A percentile compares a stretch with the other conserved stretches of the same genome.
phyloP scores from a whole-genome alignment of 92 coral and sea anemone species.

The Isaurus tuberculatus region DNA sequence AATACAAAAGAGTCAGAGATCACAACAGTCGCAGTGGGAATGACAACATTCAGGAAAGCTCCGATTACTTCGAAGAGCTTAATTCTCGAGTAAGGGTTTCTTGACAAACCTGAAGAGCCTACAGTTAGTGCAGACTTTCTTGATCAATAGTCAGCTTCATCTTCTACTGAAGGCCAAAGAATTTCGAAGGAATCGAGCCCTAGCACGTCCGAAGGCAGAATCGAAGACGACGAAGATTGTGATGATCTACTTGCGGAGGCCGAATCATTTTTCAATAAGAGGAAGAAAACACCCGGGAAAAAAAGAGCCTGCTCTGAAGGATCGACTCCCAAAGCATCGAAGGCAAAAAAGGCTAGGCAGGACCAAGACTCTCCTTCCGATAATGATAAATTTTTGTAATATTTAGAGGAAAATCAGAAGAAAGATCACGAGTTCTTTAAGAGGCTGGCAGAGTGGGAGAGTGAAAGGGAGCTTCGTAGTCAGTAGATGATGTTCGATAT shows the following conservation, averaged over 20 bases:
- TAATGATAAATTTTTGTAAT: constrained; percentile 4
- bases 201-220: constrained; percentile 23
- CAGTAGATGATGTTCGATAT: constrained; percentile 52
- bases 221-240: not conserved
- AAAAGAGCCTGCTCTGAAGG: constrained; percentile 12
- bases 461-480: constrained; percentile 58
- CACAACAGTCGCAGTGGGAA: constrained; percentile 52
- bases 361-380: constrained; percentile 23
- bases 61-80: constrained; percentile 59
- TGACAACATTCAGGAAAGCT: constrained; percentile 57
- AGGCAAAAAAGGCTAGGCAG: constrained; percentile 11
- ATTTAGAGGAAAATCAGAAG: constrained; percentile 40
- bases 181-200: constrained; percentile 24
- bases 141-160: not conserved
- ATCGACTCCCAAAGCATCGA: constrained; percentile 18
- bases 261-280: constrained; percentile 23
- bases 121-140: not conserved
- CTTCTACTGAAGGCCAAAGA: constrained; percentile 18
- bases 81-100: constrained; percentile 39
- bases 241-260: constrained; percentile 25
- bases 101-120: constrained; percentile 31
- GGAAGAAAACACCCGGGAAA: constrained; percentile 29
- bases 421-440: constrained; percentile 54
- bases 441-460: constrained; percentile 50
- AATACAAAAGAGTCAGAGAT: constrained; percentile 61